phyloP scores from a whole-genome alignment of 2,113 vertebrate genomes.

The Myiozetetes cayanensis region DNA sequence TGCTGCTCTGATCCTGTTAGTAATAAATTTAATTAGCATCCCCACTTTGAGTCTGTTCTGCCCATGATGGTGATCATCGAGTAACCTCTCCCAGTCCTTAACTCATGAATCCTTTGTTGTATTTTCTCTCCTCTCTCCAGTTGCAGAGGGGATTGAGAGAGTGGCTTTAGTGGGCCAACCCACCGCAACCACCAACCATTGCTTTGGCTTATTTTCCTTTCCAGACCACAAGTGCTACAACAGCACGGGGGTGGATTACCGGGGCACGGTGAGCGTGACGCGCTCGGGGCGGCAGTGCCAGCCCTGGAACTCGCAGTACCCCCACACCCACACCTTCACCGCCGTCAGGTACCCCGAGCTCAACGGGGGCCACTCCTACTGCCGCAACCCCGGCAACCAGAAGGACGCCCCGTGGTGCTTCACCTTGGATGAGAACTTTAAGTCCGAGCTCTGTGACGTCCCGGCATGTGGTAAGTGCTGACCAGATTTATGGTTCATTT shows the following conservation, averaged over 20 bases:
- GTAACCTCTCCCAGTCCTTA: background rate
- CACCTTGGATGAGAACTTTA: conserved; percentile 93
- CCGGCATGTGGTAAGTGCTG: conserved; percentile 85
- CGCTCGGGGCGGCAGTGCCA: conserved; percentile 95
- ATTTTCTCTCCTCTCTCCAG: background rate
- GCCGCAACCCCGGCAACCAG: conserved; percentile 94
- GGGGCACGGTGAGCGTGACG: conserved; percentile 91
- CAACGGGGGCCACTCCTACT: conserved; percentile 96
- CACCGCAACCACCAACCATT: background rate
- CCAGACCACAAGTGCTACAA: conserved; percentile 97
- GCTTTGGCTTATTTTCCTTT: background rate
- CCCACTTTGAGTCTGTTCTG: background rate
- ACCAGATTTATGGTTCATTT: background rate
- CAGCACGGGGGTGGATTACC: conserved; percentile 88
- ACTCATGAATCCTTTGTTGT: background rate
- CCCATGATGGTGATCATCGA: background rate
- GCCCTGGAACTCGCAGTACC: conserved; percentile 98
- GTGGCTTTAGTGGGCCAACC: background rate
- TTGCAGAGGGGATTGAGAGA: background rate
- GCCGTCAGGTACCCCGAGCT: conserved; percentile 89
- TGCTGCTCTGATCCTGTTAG: background rate
- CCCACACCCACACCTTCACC: conserved; percentile 91
- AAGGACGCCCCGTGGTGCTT: conserved; percentile 97
- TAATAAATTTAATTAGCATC: background rate
- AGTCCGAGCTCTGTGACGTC: conserved; percentile 93